These are phyloP conservation scores for Paguma larvata DNA, from an alignment of 2,797 vertebrate genomes.

Conservation along the genomic window DNA sequence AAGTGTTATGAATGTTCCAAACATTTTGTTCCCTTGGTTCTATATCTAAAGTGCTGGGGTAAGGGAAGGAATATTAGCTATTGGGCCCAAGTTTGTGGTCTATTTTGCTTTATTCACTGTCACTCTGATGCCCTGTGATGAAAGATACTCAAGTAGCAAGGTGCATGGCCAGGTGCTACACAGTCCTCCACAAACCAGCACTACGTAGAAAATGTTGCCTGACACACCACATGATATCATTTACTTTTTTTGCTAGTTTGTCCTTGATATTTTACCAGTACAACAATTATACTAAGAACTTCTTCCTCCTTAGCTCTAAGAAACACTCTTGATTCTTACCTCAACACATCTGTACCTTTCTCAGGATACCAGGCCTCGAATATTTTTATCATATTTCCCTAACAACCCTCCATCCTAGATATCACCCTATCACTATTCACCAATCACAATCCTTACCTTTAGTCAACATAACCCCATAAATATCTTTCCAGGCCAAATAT, in stretches of 20 bases:
- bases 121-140: neutral
- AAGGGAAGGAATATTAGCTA: neutral
- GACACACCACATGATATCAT: neutral
- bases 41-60: neutral
- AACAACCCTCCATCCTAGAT: neutral
- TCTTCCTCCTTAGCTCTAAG: neutral
- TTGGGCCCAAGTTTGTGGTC: neutral
- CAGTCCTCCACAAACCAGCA: neutral
- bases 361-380: neutral
- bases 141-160: neutral
- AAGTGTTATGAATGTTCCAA: neutral
- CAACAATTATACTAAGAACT: neutral
- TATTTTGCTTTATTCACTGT: neutral
- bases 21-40: neutral
- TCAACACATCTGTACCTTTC: neutral
- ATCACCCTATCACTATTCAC: neutral
- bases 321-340: neutral
- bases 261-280: neutral
- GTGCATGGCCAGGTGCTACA: neutral
- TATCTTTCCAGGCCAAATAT: neutral
- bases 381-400: neutral
- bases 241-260: neutral
- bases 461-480: neutral
- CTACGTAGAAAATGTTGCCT: accelerated
- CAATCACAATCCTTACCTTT: neutral